Base-by-base conservation (phyloP, 2,113 vertebrate species). In the Choloepus hoffmanni region DNA sequence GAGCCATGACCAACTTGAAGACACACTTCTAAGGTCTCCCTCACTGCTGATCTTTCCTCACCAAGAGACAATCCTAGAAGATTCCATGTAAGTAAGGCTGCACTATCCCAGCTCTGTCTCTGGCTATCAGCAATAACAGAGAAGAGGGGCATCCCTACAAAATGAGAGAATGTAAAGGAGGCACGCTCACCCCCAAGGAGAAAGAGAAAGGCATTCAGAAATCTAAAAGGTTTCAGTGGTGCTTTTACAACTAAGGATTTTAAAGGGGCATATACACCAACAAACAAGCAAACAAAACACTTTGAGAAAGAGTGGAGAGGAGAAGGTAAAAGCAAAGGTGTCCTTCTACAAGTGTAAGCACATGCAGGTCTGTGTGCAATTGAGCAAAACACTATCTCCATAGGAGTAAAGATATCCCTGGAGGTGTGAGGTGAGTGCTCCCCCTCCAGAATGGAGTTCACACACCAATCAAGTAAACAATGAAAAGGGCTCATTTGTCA, bases 191-290 rank as follows among this genome's bases (percentile, higher is more conserved):
- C 21, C 58, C 53, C 28, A 90, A 67, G 7, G 30, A 5, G 33
- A 7, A 26, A 7, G 33, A 85, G 24, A 48, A 48, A 78, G n/a
- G 58, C 50, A 24, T 26, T 43, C 11, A 2, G 53, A 83, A 87
- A 90, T 30, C 65, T 74, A 62, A 78, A 65, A 7, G 62, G 15
- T 45, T 13, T 74, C 28, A 45, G 53, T 33, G 55, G 30, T 74
- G 45, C 73, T 81, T 92, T 89, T 87, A 87, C 36, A 94, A 78
- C 33, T 48, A 67, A 92, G 48, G 43, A 58, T 83, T 90, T 89
- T 60, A 85, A 95, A 86, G 24, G 50, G 16, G 48, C 7, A 26
- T 12, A 23, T 9, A 43, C 45, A 76, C 65, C 28, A 67, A 81
- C 65, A 81, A n/a, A 74, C 48, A 26, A 18, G 40, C 72, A 48